Evolutionary conservation across 2,113 vertebrate genomes (phyloP), one percentile per base, ranked within the genome.

Genomic region (Amphiprion ocellaris): DNA sequence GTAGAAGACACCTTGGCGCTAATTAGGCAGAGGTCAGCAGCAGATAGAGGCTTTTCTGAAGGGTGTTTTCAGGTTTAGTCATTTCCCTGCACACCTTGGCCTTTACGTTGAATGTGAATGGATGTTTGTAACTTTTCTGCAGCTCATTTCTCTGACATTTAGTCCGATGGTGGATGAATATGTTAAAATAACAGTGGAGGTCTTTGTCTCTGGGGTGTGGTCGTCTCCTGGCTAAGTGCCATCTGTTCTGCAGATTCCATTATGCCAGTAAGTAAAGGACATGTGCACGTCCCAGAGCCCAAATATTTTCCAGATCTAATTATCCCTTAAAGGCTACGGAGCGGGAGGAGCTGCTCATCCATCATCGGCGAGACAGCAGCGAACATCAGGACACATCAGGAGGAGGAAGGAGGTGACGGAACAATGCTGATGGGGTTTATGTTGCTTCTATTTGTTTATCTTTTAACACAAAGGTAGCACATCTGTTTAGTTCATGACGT

Each of bases 241-340:
- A 69, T 84, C 75, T 73, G 74, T 10, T 78, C 54, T 15, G 62
- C 76, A 56, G 68, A 77, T 58, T 72, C 72, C 77, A 80, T 86
- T 74, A 85, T 53, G 55, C 0, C 0, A 56, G 44, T 63, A 67
- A 71, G 46, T 77, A 74, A 50, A 56, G 1, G 67, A 62, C 56
- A 50, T 71, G 39, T 69, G 62, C 49, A 47, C 14, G 2, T 66
- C 69, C 55, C 74, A 52, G 67, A 68, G 58, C 64, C 69, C 73
- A 59, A 80, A 75, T 74, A 81, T 77, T 77, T 44, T 63, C 64
- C 77, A 83, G 60, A 89, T 89, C 69, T 66, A 85, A 87, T 88
- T 84, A 88, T 62, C n/a, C 56, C 41, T 65, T 66, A 26, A 73
- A 75, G 81, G 82, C 79, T 54, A 11, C 33, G 0, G 69, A 72